Evolutionary conservation across 1,140 invertebrate species (phyloP), one percentile per base, ranked within the genome.

Genomic region (Meloidogyne floridensis): DNA sequence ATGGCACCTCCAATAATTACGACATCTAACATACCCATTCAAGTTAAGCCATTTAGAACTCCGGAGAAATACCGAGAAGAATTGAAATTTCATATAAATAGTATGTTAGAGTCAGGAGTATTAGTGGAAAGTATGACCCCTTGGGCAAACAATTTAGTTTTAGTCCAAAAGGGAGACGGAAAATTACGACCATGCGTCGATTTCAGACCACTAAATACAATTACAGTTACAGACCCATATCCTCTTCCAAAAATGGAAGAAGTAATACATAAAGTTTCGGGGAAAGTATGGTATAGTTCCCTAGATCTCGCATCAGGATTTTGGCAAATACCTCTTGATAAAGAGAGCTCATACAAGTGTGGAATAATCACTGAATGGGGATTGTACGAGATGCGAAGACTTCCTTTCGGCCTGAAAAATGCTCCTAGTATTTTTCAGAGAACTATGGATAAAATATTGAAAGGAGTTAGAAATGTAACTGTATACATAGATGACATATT

Each of bases 321-420:
- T 11, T 69, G 56, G 77, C 77, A 78, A 56, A 65, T 78, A n/a
- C 77, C 77, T 10, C 32, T 78, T n/a, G 77, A 32, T 32, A 32
- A 32, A 32, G 32, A 32, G 32, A 32, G 32, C 32, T 32, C 32
- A 32, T 32, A 32, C 32, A 32, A 32, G 32, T 32, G 32, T 32
- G 32, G 32, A 32, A 32, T 32, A 32, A 32, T 32, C 32, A 32
- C 32, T 32, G 32, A 32, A 32, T 32, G 32, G 32, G 32, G 32
- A 32, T 32, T 32, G 32, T 32, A 32, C 32, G 32, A 32, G 32
- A 32, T 32, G 32, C 32, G 32, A 32, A 32, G 32, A 32, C 32
- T 32, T 32, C 32, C 32, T 32, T 32, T 32, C 32, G 32, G 32
- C 32, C 32, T 32, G 32, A 32, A 32, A 32, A 78, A 43, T 5